phyloP scores from a whole-genome alignment of 1,140 invertebrate species.

The Eupeodes corollae region DNA sequence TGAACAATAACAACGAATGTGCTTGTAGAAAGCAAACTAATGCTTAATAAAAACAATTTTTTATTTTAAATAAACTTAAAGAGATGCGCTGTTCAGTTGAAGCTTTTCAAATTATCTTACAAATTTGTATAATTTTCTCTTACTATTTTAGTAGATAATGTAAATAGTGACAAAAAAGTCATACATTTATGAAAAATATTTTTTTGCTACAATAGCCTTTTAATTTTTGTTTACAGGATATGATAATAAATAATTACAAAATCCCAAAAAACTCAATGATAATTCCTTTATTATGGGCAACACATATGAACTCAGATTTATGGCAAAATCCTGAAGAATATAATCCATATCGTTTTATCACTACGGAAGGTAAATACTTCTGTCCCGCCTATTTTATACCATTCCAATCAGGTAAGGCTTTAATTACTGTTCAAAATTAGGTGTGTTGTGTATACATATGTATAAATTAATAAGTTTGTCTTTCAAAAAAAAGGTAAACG shows the following conservation, averaged over 20 bases:
- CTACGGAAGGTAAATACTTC: constrained; percentile 47
- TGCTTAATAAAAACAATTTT: too few species aligned
- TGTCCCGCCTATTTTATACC: constrained; percentile 66
- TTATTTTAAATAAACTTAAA: background rate
- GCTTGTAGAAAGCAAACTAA: too few species aligned
- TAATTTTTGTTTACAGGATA: constrained; percentile 40
- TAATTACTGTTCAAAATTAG: background rate
- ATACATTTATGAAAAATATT: too few species aligned
- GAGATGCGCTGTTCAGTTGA: too few species aligned
- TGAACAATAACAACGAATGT: too few species aligned
- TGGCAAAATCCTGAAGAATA: constrained; percentile 65
- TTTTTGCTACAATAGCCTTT: background rate
- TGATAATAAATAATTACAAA: constrained; percentile 45
- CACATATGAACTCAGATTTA: constrained; percentile 61
- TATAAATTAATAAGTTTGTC: constrained; percentile 6
- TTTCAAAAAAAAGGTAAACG: constrained; percentile 59
- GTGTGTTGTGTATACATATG: constrained; percentile 2
- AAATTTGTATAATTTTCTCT: too few species aligned
- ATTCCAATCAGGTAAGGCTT: constrained; percentile 60
- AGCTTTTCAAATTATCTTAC: too few species aligned
- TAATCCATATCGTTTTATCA: constrained; percentile 60
- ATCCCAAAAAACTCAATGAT: constrained; percentile 53
- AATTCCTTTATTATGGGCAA: constrained; percentile 69
- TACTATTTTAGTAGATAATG: too few species aligned
- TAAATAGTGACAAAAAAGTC: too few species aligned